phyloP scores from a whole-genome alignment of 2,888 invertebrate species.

The Elysia crispata region DNA sequence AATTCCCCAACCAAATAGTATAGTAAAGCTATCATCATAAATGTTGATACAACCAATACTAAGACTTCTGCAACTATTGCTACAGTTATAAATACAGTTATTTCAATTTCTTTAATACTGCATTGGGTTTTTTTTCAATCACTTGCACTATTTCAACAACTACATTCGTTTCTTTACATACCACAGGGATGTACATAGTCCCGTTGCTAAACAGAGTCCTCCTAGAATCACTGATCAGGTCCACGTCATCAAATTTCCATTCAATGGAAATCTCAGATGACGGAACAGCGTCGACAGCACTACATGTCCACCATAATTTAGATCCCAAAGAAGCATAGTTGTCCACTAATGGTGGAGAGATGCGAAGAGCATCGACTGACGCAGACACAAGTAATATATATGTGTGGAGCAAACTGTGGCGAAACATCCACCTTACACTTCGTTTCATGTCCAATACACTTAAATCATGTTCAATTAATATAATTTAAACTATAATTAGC shows the following conservation, averaged over 20 bases:
- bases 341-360: neutral
- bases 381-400: neutral
- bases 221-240: neutral
- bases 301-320: slow-evolving; percentile 35
- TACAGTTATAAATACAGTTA: too few relatives aligned
- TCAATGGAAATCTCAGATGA: neutral
- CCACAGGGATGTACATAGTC: slow-evolving; percentile 26
- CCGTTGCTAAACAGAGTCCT: slow-evolving; percentile 9
- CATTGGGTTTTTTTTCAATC: too few relatives aligned
- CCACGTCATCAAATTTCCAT: slow-evolving; percentile 19
- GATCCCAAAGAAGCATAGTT: neutral
- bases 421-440: too few relatives aligned
- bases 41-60: too few relatives aligned
- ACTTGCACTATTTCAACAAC: neutral
- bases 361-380: neutral
- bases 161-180: neutral
- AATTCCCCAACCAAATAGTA: too few relatives aligned
- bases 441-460: too few relatives aligned
- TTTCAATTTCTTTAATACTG: too few relatives aligned
- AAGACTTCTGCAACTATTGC: too few relatives aligned
- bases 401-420: too few relatives aligned
- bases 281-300: neutral
- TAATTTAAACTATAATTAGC: too few relatives aligned
- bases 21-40: too few relatives aligned
- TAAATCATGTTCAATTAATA: too few relatives aligned